These are phyloP conservation scores for Conomelus anceps DNA, from an alignment of 2,888 invertebrate genomes.

Conservation along the genomic window DNA sequence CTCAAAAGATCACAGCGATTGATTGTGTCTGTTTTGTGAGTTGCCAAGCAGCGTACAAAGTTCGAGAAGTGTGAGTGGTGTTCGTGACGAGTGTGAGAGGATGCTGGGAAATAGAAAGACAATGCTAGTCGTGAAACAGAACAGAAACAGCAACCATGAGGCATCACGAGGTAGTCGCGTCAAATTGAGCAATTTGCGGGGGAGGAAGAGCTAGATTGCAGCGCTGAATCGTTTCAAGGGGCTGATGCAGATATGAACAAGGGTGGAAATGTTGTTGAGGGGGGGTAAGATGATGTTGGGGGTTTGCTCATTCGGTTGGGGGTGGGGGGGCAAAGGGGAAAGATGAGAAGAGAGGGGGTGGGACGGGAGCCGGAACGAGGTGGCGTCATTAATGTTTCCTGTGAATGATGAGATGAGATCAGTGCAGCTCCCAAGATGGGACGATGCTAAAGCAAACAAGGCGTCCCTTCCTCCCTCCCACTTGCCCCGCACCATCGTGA, in stretches of 20 bases:
- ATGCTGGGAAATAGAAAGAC: background rate
- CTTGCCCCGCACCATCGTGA: background rate
- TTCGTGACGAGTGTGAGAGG: background rate
- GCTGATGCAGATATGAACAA: background rate
- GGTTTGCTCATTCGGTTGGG: too few relatives aligned
- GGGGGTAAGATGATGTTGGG: too few relatives aligned
- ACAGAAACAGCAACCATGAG: background rate
- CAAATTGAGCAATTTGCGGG: background rate
- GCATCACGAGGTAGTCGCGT: background rate
- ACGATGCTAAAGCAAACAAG: background rate
- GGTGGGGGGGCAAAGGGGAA: background rate
- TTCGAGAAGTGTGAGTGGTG: background rate
- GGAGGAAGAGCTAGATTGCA: background rate
- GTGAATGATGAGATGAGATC: background rate
- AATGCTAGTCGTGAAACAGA: background rate
- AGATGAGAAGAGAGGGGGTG: too few relatives aligned
- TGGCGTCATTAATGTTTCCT: background rate
- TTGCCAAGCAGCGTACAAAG: background rate
- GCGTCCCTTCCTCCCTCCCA: background rate
- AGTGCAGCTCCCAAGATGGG: background rate
- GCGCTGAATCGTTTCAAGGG: background rate
- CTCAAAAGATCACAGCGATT: background rate
- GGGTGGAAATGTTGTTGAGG: background rate
- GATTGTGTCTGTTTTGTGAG: background rate
- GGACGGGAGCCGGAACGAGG: background rate